phyloP scores from a whole-genome alignment of 2,888 invertebrate species.

The Tenthredo mesomela region DNA sequence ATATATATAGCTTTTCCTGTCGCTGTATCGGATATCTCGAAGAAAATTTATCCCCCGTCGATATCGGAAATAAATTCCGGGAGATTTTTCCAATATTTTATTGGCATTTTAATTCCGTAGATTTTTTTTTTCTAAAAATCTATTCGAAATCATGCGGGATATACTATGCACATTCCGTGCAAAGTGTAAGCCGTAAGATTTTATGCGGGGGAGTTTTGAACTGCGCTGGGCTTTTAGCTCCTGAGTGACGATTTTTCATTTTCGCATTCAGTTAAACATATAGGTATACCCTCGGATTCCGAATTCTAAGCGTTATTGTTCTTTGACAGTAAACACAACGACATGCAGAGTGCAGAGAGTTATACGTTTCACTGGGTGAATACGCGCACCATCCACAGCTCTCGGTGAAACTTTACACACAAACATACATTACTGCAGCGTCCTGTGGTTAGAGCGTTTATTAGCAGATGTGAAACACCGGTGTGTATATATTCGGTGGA shows the following conservation, averaged over 20 bases:
- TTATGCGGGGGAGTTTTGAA: background rate
- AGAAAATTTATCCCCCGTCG: background rate
- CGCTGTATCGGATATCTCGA: background rate
- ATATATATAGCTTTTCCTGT: background rate
- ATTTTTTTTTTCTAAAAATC: background rate
- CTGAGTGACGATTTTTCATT: background rate
- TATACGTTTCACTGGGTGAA: too few relatives aligned
- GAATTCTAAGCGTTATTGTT: too few relatives aligned
- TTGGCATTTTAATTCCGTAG: background rate
- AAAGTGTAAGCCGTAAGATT: background rate
- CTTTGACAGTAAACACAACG: too few relatives aligned
- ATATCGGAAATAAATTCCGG: background rate
- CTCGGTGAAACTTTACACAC: background rate
- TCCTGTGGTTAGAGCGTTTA: background rate
- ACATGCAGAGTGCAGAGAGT: too few relatives aligned
- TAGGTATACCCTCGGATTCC: too few relatives aligned
- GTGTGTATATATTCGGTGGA: background rate
- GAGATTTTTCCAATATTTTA: background rate
- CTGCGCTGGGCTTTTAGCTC: background rate
- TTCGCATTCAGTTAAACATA: background rate
- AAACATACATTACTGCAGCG: background rate
- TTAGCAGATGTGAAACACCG: slow-evolving; percentile 1
- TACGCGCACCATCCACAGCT: too few relatives aligned
- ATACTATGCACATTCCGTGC: background rate
- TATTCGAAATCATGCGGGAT: background rate